These are phyloP conservation scores for Bombus vancouverensis DNA, from an alignment of 1,140 invertebrate species.

Conservation along the genomic window DNA sequence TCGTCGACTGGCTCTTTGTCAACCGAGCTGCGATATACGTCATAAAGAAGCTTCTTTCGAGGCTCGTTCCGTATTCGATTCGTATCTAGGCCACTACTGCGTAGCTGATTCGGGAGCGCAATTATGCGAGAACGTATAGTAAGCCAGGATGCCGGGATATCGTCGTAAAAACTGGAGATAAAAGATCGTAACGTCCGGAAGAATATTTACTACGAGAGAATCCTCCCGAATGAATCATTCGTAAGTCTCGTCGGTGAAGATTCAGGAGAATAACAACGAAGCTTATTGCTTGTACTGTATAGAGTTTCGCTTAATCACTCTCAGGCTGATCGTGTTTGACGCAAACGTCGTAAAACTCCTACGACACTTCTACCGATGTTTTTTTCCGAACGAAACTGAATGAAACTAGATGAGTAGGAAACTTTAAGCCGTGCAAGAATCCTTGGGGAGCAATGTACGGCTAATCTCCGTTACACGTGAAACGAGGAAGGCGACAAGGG, in stretches of 20 bases:
- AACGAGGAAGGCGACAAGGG: background rate
- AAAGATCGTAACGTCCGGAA: background rate
- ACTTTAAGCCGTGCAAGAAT: background rate
- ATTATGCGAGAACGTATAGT: constrained; percentile 20
- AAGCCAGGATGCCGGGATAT: background rate
- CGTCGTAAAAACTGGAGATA: constrained; percentile 31
- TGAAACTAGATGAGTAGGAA: no score
- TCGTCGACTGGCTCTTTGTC: constrained; percentile 13
- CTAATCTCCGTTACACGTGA: background rate
- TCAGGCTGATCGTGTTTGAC: background rate
- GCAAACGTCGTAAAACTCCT: background rate
- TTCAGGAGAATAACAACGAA: background rate
- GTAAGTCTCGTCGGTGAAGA: background rate
- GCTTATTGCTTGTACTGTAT: background rate
- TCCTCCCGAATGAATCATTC: background rate
- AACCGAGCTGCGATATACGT: constrained; percentile 21
- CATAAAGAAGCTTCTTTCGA: constrained; percentile 25
- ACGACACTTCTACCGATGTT: background rate
- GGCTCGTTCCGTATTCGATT: constrained; percentile 37
- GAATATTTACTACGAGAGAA: no score
- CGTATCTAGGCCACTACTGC: constrained; percentile 4
- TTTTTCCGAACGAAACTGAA: background rate
- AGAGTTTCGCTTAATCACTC: background rate
- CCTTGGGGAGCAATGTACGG: background rate
- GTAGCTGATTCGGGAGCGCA: constrained; percentile 4